Evolutionary conservation across 2,113 vertebrate genomes (phyloP), one percentile per base, ranked within the genome.

Genomic region (Lepus europaeus): DNA sequence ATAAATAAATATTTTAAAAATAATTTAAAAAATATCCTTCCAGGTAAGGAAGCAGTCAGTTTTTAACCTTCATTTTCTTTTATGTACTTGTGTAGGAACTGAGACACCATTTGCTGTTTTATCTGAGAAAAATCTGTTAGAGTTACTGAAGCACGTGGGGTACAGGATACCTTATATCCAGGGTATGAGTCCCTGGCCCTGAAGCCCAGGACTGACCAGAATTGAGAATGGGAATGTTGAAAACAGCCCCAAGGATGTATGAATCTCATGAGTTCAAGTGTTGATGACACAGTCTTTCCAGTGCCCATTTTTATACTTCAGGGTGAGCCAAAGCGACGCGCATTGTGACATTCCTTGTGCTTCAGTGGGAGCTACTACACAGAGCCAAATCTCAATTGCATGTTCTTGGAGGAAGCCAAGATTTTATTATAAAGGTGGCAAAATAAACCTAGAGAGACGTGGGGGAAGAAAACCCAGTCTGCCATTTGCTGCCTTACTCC

Each of bases 391-490:
- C 45, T 56, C 76, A 87, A 36, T 3, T 81, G 49, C 63, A 11
- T 27, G 19, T 59, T 87, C 51, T 90, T 78, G 61, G 85, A 95
- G 73, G 69, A 64, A 82, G 63, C 14, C 12, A 5, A 16, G 29
- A 27, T 83, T 93, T 90, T 91, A 86, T 70, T 76, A 82, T 9
- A 29, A 87, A 95, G n/a, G 69, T 92, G 59, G 72, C 81, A 74
- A 69, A 88, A 51, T 72, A 78, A 91, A 90, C 36, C 36, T 69
- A 73, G 92, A 63, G 53, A 84, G 84, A 64, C 68, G 92, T 63
- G 45, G 45, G 45, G 68, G 51, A 95, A 70, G 56, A 81, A 73
- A 88, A 61, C 27, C 2, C 49, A 33, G 0, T n/a, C 70, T 33
- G 63, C 68, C 56, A 49, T 29, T 81, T 49, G 25, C 39, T 16